Evolutionary conservation across 2,113 vertebrate species (phyloP).

Genomic region (Falco punctatus): DNA sequence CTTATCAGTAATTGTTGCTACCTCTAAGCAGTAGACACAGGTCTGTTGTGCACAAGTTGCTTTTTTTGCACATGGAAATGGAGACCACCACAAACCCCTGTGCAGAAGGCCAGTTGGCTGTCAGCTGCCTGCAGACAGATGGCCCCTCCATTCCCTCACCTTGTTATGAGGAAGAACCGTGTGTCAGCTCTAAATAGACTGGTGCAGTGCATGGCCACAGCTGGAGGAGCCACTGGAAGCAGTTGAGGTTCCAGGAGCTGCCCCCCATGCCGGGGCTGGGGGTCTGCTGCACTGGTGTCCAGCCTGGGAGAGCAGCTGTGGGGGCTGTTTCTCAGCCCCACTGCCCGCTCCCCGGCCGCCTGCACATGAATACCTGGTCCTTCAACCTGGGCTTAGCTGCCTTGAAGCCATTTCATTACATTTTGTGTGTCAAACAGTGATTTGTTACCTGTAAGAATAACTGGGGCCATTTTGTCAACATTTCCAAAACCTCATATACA

Average conservation of each 20-base stretch:
- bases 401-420: background rate
- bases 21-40: accelerated
- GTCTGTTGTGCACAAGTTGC: background rate
- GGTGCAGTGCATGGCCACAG: background rate
- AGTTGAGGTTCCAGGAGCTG: background rate
- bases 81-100: background rate
- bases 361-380: background rate
- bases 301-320: background rate
- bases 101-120: background rate
- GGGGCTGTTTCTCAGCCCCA: background rate
- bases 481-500: background rate
- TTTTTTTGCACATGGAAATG: background rate
- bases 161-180: background rate
- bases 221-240: background rate
- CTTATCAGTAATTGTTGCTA: background rate
- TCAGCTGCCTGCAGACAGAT: background rate
- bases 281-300: background rate
- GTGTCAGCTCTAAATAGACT: background rate
- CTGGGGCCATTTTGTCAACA: background rate
- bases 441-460: background rate
- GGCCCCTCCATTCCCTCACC: background rate
- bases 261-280: accelerated
- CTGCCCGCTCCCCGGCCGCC: background rate
- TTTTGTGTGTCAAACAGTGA: background rate
- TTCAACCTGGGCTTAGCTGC: background rate